Conservation (phyloP, 2,888 invertebrate genomes). For the Eugnorisma glareosa region DNA sequence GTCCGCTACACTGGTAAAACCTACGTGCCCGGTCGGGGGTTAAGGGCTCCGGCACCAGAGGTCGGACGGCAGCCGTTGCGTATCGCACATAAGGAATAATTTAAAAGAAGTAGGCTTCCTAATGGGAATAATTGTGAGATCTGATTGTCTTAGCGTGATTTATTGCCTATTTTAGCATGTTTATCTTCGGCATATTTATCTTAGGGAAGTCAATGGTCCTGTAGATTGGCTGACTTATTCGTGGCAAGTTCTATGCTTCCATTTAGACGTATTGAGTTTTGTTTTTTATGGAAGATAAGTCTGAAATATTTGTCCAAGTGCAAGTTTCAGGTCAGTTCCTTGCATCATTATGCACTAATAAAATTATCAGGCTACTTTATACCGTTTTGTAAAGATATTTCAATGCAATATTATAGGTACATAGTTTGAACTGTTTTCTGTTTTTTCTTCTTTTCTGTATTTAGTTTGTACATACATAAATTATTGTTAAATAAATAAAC, state of each 20-base stretch:
- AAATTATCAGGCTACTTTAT: background rate
- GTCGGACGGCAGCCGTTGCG: constrained; percentile 23
- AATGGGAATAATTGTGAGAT: constrained; percentile 42
- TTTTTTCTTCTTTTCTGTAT: too few relatives aligned
- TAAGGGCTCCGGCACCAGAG: constrained; percentile 41
- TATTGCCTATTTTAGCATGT: constrained; percentile 1
- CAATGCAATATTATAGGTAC: background rate
- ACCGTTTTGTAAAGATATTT: background rate
- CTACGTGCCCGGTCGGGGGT: constrained; percentile 56
- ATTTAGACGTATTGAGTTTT: too few relatives aligned
- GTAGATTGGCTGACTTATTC: background rate
- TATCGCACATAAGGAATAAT: constrained; percentile 38
- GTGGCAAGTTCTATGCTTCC: background rate
- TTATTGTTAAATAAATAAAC: too few relatives aligned
- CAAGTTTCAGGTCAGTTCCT: background rate
- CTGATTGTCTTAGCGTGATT: constrained; percentile 25
- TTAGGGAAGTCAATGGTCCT: background rate
- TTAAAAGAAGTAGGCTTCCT: constrained; percentile 37
- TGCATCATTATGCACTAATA: background rate
- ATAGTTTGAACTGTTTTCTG: too few relatives aligned
- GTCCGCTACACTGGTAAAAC: constrained; percentile 35
- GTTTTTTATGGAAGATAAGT: background rate
- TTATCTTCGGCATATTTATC: background rate
- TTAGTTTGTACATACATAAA: too few relatives aligned
- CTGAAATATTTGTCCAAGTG: background rate